Conservation (phyloP, 2,888 invertebrate species). For the Scotopteryx bipunctaria region DNA sequence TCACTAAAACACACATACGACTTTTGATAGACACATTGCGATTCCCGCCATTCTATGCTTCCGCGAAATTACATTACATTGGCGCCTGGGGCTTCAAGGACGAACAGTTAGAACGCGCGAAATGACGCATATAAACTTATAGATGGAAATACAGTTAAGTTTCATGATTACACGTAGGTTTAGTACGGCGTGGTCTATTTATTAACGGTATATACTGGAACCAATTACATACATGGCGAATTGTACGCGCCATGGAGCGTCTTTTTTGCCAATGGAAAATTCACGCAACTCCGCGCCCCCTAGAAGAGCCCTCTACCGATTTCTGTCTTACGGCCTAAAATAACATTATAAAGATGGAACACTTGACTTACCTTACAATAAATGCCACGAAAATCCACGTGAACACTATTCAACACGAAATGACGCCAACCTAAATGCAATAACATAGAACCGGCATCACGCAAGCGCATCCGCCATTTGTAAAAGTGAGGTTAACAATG, state of each 20-base stretch:
- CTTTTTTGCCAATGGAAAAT: slow-evolving; percentile 73
- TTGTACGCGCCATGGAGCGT: slow-evolving; percentile 71
- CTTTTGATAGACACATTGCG: slow-evolving; percentile 36
- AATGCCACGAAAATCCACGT: slow-evolving; percentile 54
- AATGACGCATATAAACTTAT: slow-evolving; percentile 44
- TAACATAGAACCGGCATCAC: slow-evolving; percentile 81
- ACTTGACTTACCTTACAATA: slow-evolving; percentile 53
- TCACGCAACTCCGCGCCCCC: slow-evolving; percentile 52
- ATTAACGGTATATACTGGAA: slow-evolving; percentile 56
- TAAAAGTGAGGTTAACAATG: slow-evolving; percentile 61
- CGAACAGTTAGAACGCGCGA: slow-evolving; percentile 55
- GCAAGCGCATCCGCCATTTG: slow-evolving; percentile 81
- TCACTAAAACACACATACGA: slow-evolving; percentile 23
- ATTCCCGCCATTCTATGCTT: slow-evolving; percentile 64
- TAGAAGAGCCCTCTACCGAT: slow-evolving; percentile 28
- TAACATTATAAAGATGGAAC: not conserved
- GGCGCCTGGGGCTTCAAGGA: slow-evolving; percentile 70
- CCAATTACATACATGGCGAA: slow-evolving; percentile 49
- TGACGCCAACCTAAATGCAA: slow-evolving; percentile 74
- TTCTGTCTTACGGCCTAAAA: not conserved
- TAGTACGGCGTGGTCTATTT: slow-evolving; percentile 38
- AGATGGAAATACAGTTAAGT: slow-evolving; percentile 29
- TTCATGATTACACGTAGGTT: slow-evolving; percentile 36
- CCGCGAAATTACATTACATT: slow-evolving; percentile 45
- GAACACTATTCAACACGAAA: slow-evolving; percentile 58